Base-by-base conservation (phyloP, 2,888 invertebrate genomes). In the Brachypalpus laphriformis region DNA sequence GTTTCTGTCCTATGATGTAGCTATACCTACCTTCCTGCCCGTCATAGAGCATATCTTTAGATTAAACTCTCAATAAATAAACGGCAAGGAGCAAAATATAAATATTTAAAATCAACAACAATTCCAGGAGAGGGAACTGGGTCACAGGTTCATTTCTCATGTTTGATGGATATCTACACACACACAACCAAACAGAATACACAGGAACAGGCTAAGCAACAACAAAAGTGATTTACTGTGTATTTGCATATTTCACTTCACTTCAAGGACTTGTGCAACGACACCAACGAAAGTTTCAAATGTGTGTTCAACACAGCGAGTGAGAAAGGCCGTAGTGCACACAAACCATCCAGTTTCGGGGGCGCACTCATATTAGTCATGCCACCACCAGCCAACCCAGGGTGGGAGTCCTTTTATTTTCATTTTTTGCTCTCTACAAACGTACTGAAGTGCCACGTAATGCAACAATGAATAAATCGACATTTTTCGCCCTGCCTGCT, bases 31-130 rank as follows among this genome's bases (percentile, higher is more conserved):
- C 14, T 42, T 47, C 4, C n/a, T n/a, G n/a, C 31, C 45, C 57
- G 22, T 65, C 70, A 70, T 47, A 57, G 40, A 49, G 80, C 57
- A 85, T 85, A 85, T 85, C 80, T 75, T 85, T 65, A 85, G 85
- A 85, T 85, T 85, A 85, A 85, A 76, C 81, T 85, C 85, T 81
- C 85, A 85, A 85, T 85, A 85, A 85, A 85, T 85, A 81, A 85
- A 65, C 81, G 59, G 42, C 76, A 81, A 85, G 76, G 75, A 81
- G 76, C 65, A 71, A 71, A 68, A 83, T 72, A 81, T 85, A 85
- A 85, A 85, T 85, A 85, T 85, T 85, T 85, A 65, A 85, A 76
- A 76, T 81, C 80, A 75, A 85, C 85, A 85, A 85, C 65, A 81
- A 74, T 68, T 49, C 45, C 37, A 37, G 9, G 20, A 57, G 68